Evolutionary conservation across 2,888 invertebrate species (phyloP).

Genomic region (Eristalinus sepulchralis): DNA sequence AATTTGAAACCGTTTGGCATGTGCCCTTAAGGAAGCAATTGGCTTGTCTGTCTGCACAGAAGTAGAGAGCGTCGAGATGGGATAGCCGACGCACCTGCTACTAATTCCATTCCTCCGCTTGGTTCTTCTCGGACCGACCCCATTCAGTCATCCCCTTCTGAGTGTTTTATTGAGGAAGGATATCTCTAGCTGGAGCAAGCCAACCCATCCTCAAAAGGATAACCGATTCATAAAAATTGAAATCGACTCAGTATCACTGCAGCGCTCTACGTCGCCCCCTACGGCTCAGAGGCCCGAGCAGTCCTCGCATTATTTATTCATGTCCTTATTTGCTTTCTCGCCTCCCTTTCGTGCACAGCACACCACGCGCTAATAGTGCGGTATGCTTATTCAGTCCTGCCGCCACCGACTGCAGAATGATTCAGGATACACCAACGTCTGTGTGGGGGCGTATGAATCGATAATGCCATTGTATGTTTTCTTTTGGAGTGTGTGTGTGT

Average conservation of each 20-base stretch:
- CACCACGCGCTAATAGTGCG: conserved; percentile 38
- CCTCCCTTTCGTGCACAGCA: conserved; percentile 34
- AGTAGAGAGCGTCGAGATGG: not conserved
- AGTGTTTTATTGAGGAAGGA: not conserved
- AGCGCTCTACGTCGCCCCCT: not conserved
- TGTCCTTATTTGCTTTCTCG: conserved; percentile 34
- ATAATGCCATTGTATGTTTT: conserved; percentile 39
- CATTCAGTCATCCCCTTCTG: not conserved
- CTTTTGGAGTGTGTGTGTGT: conserved; percentile 12
- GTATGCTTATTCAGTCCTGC: conserved; percentile 18
- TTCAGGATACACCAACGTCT: not conserved
- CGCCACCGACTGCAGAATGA: not conserved
- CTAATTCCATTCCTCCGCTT: not conserved
- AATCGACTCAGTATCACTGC: conserved; percentile 30
- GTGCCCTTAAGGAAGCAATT: conserved; percentile 45
- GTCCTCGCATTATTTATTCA: conserved; percentile 52
- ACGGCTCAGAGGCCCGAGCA: not conserved
- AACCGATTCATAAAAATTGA: conserved; percentile 49
- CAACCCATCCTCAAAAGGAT: conserved; percentile 7
- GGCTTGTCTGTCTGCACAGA: conserved; percentile 18
- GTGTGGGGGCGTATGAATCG: conserved; percentile 39
- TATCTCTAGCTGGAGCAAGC: not conserved
- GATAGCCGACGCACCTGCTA: conserved; percentile 28
- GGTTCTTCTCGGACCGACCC: not conserved
- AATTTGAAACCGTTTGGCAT: conserved; percentile 39